Evolutionary conservation across 1,140 invertebrate genomes (phyloP).

Genomic region (Asobara japonica): DNA sequence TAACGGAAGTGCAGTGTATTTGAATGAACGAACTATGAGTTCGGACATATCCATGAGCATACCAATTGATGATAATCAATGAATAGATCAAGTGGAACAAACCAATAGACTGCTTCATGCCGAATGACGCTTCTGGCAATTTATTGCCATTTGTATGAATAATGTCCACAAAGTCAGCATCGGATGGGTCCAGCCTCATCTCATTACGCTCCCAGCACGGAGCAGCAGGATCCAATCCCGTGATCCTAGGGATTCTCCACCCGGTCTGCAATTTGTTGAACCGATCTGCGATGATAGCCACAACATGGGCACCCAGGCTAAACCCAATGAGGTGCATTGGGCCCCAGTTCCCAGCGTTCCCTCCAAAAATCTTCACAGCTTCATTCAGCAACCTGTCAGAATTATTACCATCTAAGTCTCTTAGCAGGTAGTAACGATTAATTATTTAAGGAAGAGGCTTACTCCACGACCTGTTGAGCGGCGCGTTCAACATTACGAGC

Average conservation of each 20-base stretch:
- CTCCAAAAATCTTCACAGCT: neutral
- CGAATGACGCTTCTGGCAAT: slow-evolving; percentile 58
- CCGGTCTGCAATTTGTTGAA: slow-evolving; percentile 53
- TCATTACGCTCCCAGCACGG: slow-evolving; percentile 70
- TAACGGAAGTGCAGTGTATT: no score
- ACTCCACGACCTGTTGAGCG: slow-evolving; percentile 64
- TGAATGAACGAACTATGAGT: no score
- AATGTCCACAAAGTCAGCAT: slow-evolving; percentile 76
- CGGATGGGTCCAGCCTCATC: slow-evolving; percentile 64
- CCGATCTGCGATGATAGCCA: slow-evolving; percentile 67
- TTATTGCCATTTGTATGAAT: slow-evolving; percentile 73
- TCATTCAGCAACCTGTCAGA: slow-evolving; percentile 26
- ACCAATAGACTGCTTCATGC: no score
- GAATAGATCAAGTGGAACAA: no score
- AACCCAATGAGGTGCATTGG: slow-evolving; percentile 71
- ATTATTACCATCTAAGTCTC: no score
- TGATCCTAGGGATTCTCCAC: slow-evolving; percentile 59
- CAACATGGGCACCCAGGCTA: slow-evolving; percentile 73
- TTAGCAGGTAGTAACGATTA: no score
- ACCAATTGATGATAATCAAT: no score
- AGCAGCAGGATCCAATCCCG: slow-evolving; percentile 73
- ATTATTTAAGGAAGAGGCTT: slow-evolving; percentile 64
- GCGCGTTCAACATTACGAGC: slow-evolving; percentile 60
- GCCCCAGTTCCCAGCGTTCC: slow-evolving; percentile 38
- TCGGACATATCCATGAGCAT: no score